Evolutionary conservation across 2,797 vertebrate species (phyloP).

Genomic region (Staurois parvus): DNA sequence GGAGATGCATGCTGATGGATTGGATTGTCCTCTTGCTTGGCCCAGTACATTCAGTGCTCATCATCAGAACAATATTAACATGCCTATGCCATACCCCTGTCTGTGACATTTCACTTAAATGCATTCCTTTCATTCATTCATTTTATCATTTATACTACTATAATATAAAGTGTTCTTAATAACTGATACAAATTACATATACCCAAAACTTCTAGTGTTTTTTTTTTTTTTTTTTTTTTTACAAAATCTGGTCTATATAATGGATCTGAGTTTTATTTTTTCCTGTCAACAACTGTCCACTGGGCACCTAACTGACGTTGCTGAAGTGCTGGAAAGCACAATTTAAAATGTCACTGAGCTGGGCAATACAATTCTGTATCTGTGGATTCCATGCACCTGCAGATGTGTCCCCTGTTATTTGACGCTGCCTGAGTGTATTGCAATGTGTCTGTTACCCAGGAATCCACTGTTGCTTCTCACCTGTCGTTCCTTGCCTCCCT

Average conservation of each 20-base stretch:
- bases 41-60: slow-evolving; percentile 14
- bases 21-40: slow-evolving; percentile 46
- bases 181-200: neutral
- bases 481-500: slow-evolving; percentile 3
- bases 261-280: neutral
- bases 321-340: slow-evolving; percentile 6
- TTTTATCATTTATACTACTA: neutral
- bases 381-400: slow-evolving; percentile 31
- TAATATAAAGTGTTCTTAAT: slow-evolving; percentile 2
- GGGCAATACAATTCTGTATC: slow-evolving; percentile 32
- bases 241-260: neutral
- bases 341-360: neutral
- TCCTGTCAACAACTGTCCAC: neutral
- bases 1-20: slow-evolving; percentile 52
- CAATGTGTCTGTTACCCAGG: neutral
- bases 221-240: neutral
- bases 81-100: neutral
- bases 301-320: neutral
- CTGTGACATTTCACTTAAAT: neutral
- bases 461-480: slow-evolving; percentile 5
- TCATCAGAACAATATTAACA: neutral
- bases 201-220: neutral
- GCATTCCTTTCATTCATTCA: neutral
- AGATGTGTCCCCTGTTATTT: slow-evolving; percentile 6
- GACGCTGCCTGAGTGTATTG: slow-evolving; percentile 11